phyloP scores from a whole-genome alignment of 2,113 vertebrate genomes.

The Tichodroma muraria region DNA sequence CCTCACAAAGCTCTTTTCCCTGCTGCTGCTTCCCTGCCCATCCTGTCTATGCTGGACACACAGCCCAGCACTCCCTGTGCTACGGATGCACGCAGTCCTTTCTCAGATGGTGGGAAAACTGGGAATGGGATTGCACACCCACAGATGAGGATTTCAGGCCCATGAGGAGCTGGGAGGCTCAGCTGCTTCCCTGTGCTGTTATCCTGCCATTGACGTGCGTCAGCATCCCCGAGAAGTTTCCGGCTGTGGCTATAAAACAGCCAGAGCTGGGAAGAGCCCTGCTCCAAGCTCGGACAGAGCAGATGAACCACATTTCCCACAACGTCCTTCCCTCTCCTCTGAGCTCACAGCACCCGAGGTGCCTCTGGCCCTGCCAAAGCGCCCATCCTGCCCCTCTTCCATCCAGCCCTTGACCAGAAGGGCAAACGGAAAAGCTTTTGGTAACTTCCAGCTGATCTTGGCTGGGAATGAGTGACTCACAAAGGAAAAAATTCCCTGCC shows the following conservation, averaged over 20 bases:
- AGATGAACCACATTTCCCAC: neutral
- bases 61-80: neutral
- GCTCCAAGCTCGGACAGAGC: neutral
- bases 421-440: constrained; percentile 13
- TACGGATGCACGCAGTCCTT: neutral
- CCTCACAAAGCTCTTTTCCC: neutral
- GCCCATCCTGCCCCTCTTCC: neutral
- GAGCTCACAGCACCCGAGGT: neutral
- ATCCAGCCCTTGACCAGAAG: neutral
- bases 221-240: neutral
- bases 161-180: neutral
- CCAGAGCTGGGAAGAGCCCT: neutral
- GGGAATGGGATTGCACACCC: neutral
- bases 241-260: neutral
- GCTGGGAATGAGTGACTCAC: neutral
- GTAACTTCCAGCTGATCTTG: constrained; percentile 39
- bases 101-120: neutral
- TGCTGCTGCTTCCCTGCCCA: neutral
- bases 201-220: accelerated
- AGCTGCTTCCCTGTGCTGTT: neutral
- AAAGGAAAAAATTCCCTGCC: constrained; percentile 17
- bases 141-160: neutral
- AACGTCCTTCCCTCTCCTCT: neutral
- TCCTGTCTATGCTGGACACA: accelerated
- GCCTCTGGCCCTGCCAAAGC: neutral